Evolutionary conservation across 2,888 invertebrate species (phyloP), one percentile per base, ranked within the genome.

Genomic region (Acronicta psi): DNA sequence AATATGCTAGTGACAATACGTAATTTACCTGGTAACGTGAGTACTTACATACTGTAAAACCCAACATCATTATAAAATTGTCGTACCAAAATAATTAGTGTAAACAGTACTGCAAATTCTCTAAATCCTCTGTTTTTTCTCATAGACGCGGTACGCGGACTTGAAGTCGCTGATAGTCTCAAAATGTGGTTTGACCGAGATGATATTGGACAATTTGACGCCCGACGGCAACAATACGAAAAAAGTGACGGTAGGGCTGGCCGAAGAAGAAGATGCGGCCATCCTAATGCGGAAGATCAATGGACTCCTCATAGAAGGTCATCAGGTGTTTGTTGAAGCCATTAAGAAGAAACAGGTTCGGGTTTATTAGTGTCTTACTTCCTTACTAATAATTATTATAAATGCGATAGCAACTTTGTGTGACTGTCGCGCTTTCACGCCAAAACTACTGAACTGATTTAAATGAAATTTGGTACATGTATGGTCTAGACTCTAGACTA

Each of bases 171-270:
- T 88, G 16, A 71, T 87, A 43, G 52, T 69, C n/a, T 44, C 69
- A 0, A 82, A 83, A 70, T 87, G 86, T 47, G 82, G 81, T 2
- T 45, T 84, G 3, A 57, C 61, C 0, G 81, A 86, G 0, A 51
- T 86, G 11, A 82, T 85, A 23, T 62, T 87, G 41, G 86, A 86
- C 52, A 83, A 84, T 54, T 61, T 86, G 41, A 38, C 73, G 0
- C 36, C 14, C 0, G 77, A 78, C 7, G 78, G 74, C 0, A 43
- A 51, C 0, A 47, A 52, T 4, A 44, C 46, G 0, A 86, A 81
- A 63, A 77, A 73, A 50, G 82, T 87, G n/a, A 86, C 85, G 0
- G 77, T 86, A 5, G 86, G 86, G 0, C 29, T 87, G 2, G 69
- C 80, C 0, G 79, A 78, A 11, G 84, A 84, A 1, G 79, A 76